Base-by-base conservation (phyloP, 2,113 vertebrate genomes). In the Peucedramus taeniatus region DNA sequence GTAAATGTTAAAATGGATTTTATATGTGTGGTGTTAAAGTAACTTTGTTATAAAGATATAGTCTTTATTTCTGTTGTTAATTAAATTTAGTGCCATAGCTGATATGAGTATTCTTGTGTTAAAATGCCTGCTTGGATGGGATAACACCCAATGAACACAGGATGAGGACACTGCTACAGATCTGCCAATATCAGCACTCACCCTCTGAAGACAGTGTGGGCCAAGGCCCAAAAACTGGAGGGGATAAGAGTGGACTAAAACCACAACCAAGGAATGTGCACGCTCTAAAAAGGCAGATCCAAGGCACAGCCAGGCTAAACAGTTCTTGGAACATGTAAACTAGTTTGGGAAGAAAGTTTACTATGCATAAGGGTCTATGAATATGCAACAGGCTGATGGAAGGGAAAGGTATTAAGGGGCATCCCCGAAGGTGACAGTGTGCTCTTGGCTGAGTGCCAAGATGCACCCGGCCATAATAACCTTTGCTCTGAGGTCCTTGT, bases 31-130 rank as follows among this genome's bases (percentile, higher is more conserved):
- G 31, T 21, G 13, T 22, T 56, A 56, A 33, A 56, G 8, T 22
- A 10, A n/a, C 54, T n/a, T 33, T n/a, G 31, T 1, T 23, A 22
- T 23, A 13, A 23, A 47, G 11, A 23, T 56, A 5, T n/a, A 0
- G 13, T 2, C n/a, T 56, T n/a, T 56, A 22, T n/a, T 56, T 56
- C 31, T n/a, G 13, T 15, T 10, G 33, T 56, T 56, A 56, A 10
- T 56, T n/a, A n/a, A 23, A 9, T 12, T 33, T 13, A 11, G 31
- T 33, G 53, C 13, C 33, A 21, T 9, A 21, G 31, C 33, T 57
- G 54, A 10, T 57, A 10, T 7, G 3, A n/a, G 21, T 15, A 6
- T n/a, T 21, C 33, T n/a, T n/a, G 54, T n/a, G 54, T 57, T n/a
- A n/a, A 3, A 57, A 23, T n/a, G 54, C 54, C 54, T n/a, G 54